Base-by-base conservation (phyloP, 2,888 invertebrate species). In the Idaea biselata region DNA sequence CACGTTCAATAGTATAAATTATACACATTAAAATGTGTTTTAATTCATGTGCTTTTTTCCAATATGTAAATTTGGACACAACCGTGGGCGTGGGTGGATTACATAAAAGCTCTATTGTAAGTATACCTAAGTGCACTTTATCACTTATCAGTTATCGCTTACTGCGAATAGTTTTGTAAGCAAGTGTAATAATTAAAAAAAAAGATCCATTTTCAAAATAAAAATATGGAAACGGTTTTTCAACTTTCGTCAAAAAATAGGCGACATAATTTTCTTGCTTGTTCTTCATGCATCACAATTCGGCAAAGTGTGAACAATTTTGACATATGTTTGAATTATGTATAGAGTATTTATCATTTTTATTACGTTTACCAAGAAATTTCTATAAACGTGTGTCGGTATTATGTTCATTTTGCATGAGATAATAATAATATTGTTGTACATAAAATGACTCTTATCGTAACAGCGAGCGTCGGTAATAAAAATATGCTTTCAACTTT, bases 221-320 rank as follows among this genome's bases (percentile, higher is more conserved):
- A 44, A 44, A 44, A 44, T 5, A 14, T 44, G 14, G 0, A 1
- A 14, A 14, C 8, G 3, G 14, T 44, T 44, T 14, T 11, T 44
- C 44, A 44, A 44, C 44, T 44, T 44, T 44, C 44, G 6, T 44
- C 44, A 14, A 44, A 44, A 32, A 44, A 44, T 14, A 14, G 44
- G 44, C 14, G 44, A 44, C 44, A 44, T 44, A 11, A 44, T 44
- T 44, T 44, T 11, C 44, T 44, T 44, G 44, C 44, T 44, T 44
- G 44, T 44, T 44, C 44, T 44, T 44, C 44, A 44, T 44, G 44
- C 44, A 44, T 44, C 44, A 44, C 44, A 44, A 44, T 44, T 44
- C 44, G 44, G 44, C 14, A 44, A 44, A 44, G 44, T 44, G 44
- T 44, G 44, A 44, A 44, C 44, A 44, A 44, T 44, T 44, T 44